Conservation (phyloP, 35 echinoderm and acorn worm genomes). For the Antedon bifida region DNA sequence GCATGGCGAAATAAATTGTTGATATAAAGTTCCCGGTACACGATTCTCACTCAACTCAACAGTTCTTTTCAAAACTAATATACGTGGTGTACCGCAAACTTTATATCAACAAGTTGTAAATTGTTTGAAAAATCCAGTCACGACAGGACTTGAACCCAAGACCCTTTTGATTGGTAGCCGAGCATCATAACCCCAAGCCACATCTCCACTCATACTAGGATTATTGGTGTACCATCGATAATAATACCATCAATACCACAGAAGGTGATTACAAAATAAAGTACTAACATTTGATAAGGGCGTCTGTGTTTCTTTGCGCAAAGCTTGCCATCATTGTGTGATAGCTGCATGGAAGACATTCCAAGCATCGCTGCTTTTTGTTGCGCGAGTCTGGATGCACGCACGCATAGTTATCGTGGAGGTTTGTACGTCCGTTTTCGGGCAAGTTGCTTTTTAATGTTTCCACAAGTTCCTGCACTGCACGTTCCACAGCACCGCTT, state of each 20-base stretch:
- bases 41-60: too few relatives aligned
- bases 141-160: too few relatives aligned
- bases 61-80: too few relatives aligned
- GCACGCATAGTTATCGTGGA: constrained; percentile 71
- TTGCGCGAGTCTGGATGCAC: constrained; percentile 87
- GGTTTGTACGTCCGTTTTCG: constrained; percentile 49
- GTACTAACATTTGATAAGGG: constrained; percentile 98
- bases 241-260: too few relatives aligned
- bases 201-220: not conserved
- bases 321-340: constrained; percentile 86
- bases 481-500: constrained; percentile 81
- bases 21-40: too few relatives aligned
- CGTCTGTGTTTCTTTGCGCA: constrained; percentile 87
- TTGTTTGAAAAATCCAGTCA: too few relatives aligned
- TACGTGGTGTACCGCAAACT: too few relatives aligned
- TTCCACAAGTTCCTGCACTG: constrained; percentile 70
- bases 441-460: constrained; percentile 53
- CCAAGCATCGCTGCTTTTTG: constrained; percentile 69
- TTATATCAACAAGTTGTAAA: too few relatives aligned
- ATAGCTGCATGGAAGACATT: constrained; percentile 86
- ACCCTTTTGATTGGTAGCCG: not conserved
- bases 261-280: too few relatives aligned
- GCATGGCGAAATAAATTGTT: too few relatives aligned
- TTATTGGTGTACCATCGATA: too few relatives aligned
- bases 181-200: not conserved